Conservation (phyloP, 1,140 invertebrate genomes). For the Apis mellifera region DNA sequence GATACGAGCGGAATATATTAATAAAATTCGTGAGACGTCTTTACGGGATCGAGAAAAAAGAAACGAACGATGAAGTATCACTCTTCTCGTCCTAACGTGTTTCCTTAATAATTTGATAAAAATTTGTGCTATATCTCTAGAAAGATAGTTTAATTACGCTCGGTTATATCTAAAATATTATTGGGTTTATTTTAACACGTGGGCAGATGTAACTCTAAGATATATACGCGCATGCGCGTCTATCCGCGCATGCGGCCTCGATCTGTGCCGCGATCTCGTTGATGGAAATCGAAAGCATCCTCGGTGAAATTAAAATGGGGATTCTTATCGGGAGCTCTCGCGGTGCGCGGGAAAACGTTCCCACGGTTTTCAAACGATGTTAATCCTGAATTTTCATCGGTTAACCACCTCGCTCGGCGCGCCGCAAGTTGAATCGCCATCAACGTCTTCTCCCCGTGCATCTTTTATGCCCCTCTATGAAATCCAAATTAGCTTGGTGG, state of each 20-base stretch:
- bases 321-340: slow-evolving; percentile 21
- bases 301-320: slow-evolving; percentile 24
- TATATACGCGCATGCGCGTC: too few species aligned
- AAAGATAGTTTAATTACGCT: too few species aligned
- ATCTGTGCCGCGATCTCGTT: background rate
- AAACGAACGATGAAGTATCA: too few species aligned
- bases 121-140: too few species aligned
- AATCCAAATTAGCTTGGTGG: slow-evolving; percentile 30
- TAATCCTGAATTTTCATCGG: slow-evolving; percentile 39
- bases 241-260: background rate
- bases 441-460: background rate
- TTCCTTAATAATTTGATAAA: too few species aligned
- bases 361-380: slow-evolving; percentile 36
- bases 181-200: too few species aligned
- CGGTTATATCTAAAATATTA: too few species aligned
- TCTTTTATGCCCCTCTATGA: slow-evolving; percentile 2
- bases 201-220: too few species aligned
- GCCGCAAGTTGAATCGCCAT: background rate
- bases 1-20: background rate
- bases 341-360: slow-evolving; percentile 11
- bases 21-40: background rate
- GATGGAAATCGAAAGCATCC: slow-evolving; percentile 43
- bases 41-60: background rate
- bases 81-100: too few species aligned
- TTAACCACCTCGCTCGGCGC: slow-evolving; percentile 6